Conservation (phyloP, 2,113 vertebrate genomes). For the Jacana jacana region DNA sequence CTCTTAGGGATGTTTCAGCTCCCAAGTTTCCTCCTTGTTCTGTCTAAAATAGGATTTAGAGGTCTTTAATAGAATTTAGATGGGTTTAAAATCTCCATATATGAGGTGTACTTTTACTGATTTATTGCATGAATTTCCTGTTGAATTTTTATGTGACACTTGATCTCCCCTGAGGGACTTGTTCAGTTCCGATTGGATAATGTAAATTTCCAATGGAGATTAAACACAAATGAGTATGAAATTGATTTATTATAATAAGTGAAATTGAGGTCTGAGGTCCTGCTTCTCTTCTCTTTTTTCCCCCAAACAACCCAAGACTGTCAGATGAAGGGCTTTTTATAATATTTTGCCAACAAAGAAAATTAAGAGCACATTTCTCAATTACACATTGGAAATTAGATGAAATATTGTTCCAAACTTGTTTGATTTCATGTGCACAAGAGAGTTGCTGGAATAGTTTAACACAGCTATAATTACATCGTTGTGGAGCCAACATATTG, state of each 20-base stretch:
- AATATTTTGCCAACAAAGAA: slow-evolving; percentile 60
- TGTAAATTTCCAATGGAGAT: slow-evolving; percentile 78
- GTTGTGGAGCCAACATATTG: not conserved
- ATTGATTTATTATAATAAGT: slow-evolving; percentile 78
- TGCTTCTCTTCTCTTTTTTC: slow-evolving; percentile 39
- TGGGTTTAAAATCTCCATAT: slow-evolving; percentile 74
- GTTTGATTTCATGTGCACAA: not conserved
- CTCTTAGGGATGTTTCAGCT: slow-evolving; percentile 64
- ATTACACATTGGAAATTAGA: slow-evolving; percentile 26
- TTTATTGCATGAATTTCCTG: slow-evolving; percentile 79
- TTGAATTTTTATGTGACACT: slow-evolving; percentile 78
- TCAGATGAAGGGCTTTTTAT: not conserved
- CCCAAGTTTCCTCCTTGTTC: slow-evolving; percentile 66
- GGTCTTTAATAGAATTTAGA: slow-evolving; percentile 77
- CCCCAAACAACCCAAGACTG: slow-evolving; percentile 26
- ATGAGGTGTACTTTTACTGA: slow-evolving; percentile 54
- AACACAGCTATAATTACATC: not conserved
- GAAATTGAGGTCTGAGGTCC: slow-evolving; percentile 71
- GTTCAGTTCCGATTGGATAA: slow-evolving; percentile 76
- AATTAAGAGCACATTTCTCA: slow-evolving; percentile 47
- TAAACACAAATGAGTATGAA: slow-evolving; percentile 77
- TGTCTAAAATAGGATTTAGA: slow-evolving; percentile 74
- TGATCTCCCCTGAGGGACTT: slow-evolving; percentile 68
- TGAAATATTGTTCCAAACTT: slow-evolving; percentile 28
- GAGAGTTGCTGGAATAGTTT: not conserved